Conservation (phyloP, 2,113 vertebrate species). For the Marcusenius ussheri region DNA sequence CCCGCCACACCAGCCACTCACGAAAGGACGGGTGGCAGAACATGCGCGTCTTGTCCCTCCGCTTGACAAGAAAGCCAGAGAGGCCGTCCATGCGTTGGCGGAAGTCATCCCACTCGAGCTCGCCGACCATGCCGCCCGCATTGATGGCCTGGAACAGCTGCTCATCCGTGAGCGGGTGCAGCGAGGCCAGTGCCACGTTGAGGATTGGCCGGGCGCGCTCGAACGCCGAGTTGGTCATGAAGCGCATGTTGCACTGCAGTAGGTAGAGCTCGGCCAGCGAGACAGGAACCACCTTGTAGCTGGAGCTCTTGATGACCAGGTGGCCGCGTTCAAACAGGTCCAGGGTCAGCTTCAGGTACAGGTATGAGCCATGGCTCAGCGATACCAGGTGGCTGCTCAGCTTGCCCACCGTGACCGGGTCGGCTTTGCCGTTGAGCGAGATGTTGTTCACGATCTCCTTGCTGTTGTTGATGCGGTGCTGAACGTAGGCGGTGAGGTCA, state of each 20-base stretch:
- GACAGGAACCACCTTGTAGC: constrained; percentile 96
- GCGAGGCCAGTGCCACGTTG: constrained; percentile 84
- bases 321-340: constrained; percentile 93
- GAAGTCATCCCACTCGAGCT: constrained; percentile 90
- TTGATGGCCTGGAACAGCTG: constrained; percentile 93
- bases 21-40: constrained; percentile 97
- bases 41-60: constrained; percentile 94
- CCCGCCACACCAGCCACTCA: constrained; percentile 95
- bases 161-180: constrained; percentile 94
- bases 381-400: constrained; percentile 88
- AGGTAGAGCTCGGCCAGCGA: constrained; percentile 91
- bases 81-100: constrained; percentile 87
- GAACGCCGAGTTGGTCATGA: constrained; percentile 87
- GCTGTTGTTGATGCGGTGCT: constrained; percentile 80
- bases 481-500: constrained; percentile 87
- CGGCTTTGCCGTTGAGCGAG: constrained; percentile 86
- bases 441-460: constrained; percentile 91
- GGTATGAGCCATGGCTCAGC: constrained; percentile 89
- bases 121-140: constrained; percentile 67
- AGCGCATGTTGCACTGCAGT: constrained; percentile 98
- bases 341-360: constrained; percentile 92
- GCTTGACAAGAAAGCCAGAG: constrained; percentile 82
- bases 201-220: constrained; percentile 83
- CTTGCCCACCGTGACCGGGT: constrained; percentile 74
- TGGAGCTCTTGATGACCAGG: constrained; percentile 91